phyloP scores from a whole-genome alignment of 1,140 invertebrate species.

The Physella acuta region DNA sequence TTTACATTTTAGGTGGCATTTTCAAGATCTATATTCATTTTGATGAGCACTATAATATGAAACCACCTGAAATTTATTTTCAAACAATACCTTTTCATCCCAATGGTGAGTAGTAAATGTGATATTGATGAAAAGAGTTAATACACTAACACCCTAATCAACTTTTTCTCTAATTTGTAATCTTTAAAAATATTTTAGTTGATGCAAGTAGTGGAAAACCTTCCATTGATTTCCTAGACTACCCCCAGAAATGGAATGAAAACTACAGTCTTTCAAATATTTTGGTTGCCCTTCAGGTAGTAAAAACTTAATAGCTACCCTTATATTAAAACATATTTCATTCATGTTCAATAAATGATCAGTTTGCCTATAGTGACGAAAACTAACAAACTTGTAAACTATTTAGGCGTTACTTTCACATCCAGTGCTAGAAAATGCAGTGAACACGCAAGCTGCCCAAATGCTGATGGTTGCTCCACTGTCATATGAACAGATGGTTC shows the following conservation, averaged over 20 bases:
- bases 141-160: background rate
- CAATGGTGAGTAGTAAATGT: slow-evolving; percentile 48
- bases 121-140: background rate
- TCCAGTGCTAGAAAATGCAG: slow-evolving; percentile 47
- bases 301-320: background rate
- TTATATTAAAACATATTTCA: background rate
- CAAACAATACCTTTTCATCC: slow-evolving; percentile 59
- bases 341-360: background rate
- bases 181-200: slow-evolving; percentile 47
- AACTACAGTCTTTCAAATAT: slow-evolving; percentile 43
- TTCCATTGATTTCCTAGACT: slow-evolving; percentile 51
- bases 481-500: slow-evolving; percentile 50
- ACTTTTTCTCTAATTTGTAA: background rate
- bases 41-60: slow-evolving; percentile 52
- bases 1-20: slow-evolving; percentile 48
- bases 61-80: slow-evolving; percentile 53
- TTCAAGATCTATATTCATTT: slow-evolving; percentile 55
- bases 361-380: background rate
- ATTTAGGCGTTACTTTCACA: slow-evolving; percentile 50
- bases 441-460: slow-evolving; percentile 51
- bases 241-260: slow-evolving; percentile 48
- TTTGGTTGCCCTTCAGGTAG: slow-evolving; percentile 36
- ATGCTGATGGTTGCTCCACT: slow-evolving; percentile 49
- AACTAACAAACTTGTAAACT: slow-evolving; percentile 4
- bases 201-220: slow-evolving; percentile 53